Evolutionary conservation across 2,888 invertebrate genomes (phyloP), one percentile per base, ranked within the genome.

Genomic region (Agriopis aurantiaria): DNA sequence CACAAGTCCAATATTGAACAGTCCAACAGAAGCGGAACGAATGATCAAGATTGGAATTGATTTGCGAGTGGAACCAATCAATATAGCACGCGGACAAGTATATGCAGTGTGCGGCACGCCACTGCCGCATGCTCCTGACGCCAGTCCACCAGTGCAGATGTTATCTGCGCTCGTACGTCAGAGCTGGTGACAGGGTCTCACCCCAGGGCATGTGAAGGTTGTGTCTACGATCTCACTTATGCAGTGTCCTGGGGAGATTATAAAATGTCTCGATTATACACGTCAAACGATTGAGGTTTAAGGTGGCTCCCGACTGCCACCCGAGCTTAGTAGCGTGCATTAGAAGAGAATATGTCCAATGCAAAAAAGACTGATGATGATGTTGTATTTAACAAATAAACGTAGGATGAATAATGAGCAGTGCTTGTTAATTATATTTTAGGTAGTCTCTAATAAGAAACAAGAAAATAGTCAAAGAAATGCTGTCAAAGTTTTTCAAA

Each of bases 1-100:
- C 53, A 43, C 57, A 53, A 55, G 52, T 68, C 53, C 49, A 69
- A 60, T 64, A 60, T 65, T 59, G 51, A 60, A 56, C 43, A 53
- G 53, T 62, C 52, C 45, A 65, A 48, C 43, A 43, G 43, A 59
- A 58, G 68, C 61, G 61, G 23, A 67, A 45, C 51, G 56, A 65
- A 56, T 80, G 81, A 74, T 81, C 73, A 77, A 81, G 81, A 82
- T 80, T 82, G 79, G 79, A 84, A 64, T 80, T 79, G 74, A 81
- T 78, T 71, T 49, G 60, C 73, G 69, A 81, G 82, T 83, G 75
- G 81, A 86, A 87, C 82, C 78, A 88, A 88, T 89, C 84, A 79
- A 87, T 88, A 80, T 65, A 75, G 74, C 79, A 80, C 78, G 80
- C 73, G 68, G 52, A 78, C 75, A 46, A 40, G 40, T 40, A 49